A percentile compares a stretch with the other conserved stretches of the same genome.
Conservation (phyloP, 2,888 invertebrate species). For the Piscicola geometra region DNA sequence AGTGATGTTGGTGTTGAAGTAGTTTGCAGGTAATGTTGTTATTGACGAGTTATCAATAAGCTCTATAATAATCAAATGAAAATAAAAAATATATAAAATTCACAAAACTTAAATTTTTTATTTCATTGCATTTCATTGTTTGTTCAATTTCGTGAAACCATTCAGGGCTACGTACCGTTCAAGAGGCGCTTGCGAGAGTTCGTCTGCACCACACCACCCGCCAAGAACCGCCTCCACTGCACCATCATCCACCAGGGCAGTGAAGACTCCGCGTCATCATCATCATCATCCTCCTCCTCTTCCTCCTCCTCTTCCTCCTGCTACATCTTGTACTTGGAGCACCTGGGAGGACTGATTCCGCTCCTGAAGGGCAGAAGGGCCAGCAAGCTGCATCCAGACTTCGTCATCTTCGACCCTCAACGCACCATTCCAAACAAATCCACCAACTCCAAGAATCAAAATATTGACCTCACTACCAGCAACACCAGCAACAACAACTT, state of each 20-base stretch:
- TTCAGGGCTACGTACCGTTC: constrained; percentile 88
- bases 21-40: too few species aligned
- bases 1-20: too few species aligned
- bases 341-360: constrained; percentile 91
- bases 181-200: constrained; percentile 80
- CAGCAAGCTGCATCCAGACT: constrained; percentile 94
- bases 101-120: not conserved
- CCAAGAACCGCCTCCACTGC: constrained; percentile 83
- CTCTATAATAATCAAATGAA: too few species aligned
- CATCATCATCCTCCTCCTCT: not conserved
- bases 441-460: too few species aligned
- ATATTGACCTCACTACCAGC: too few species aligned
- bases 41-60: too few species aligned
- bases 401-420: constrained; percentile 70
- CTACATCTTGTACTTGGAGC: constrained; percentile 74
- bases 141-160: too few species aligned
- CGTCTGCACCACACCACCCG: constrained; percentile 82
- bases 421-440: too few species aligned
- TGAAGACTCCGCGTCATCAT: constrained; percentile 41
- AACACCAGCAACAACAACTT: not conserved
- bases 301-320: constrained; percentile 53
- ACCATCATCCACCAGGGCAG: constrained; percentile 92
- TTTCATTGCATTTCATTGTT: too few species aligned
- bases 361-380: constrained; percentile 88
- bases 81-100: not conserved